phyloP scores from a whole-genome alignment of 2,888 invertebrate species.

The Heliconius cydno region DNA sequence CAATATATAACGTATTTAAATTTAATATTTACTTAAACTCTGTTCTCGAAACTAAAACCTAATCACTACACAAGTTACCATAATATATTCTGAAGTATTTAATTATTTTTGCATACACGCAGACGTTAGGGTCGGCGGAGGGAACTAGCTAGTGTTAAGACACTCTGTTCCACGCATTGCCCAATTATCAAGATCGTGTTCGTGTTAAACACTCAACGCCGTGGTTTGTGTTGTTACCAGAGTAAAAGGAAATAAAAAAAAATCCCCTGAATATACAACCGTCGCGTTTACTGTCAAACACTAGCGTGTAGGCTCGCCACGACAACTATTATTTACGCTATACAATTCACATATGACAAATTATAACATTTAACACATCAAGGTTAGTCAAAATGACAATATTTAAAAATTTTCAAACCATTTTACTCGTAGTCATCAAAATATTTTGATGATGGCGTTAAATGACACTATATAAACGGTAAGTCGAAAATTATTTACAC shows the following conservation, averaged over 20 bases:
- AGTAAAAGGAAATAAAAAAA: not conserved
- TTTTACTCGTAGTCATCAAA: not conserved
- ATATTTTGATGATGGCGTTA: not conserved
- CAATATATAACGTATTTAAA: slow-evolving; percentile 7
- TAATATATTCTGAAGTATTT: too few relatives aligned
- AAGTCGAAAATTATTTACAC: not conserved
- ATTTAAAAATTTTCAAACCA: not conserved
- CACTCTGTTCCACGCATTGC: not conserved
- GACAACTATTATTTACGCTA: not conserved
- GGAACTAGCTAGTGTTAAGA: not conserved
- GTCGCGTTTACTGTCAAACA: not conserved
- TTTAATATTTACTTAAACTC: slow-evolving; percentile 4
- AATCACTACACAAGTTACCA: not conserved
- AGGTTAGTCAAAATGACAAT: not conserved
- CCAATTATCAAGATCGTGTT: too few relatives aligned
- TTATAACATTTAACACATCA: not conserved
- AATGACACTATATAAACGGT: not conserved
- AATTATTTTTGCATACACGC: too few relatives aligned
- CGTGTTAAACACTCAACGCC: too few relatives aligned
- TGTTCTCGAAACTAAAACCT: not conserved
- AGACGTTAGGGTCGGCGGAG: not conserved
- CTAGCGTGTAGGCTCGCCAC: not conserved
- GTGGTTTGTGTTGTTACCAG: too few relatives aligned
- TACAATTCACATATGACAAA: not conserved
- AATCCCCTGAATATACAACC: not conserved